Base-by-base conservation (phyloP, 1,140 invertebrate genomes). In the Manduca sexta region DNA sequence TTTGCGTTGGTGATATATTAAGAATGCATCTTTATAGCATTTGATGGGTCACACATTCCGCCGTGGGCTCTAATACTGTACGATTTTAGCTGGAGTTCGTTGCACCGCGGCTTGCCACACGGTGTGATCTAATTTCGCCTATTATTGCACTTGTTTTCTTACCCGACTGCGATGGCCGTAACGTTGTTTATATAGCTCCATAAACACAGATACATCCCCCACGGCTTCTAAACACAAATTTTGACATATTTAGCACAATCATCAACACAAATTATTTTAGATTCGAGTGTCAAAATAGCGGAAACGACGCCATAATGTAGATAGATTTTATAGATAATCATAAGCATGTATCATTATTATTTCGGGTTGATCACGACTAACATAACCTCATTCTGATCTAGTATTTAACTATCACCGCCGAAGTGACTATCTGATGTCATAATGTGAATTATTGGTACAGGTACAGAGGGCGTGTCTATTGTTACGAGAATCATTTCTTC, bases 401-500 rank as follows among this genome's bases (percentile, higher is more conserved):
- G 34, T 12, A 4, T 12, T 8, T 35, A 12, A 14, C 34, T n/a
- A 6, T 11, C 2, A 14, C 6, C n/a, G n/a, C 14, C 34, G 14
- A 35, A 35, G 12, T 13, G 30, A 2, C n/a, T 30, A 42, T 42
- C 21, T 6, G 26, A 43, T 43, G 33, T 37, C 45, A 38, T 46
- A 46, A 41, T 48, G 26, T 45, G 17, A 15, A 65, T 80, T 82
- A 45, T 85, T 85, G 64, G 72, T 79, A 68, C 82, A 85, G 79
- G 82, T 85, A 85, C 82, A 83, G 78, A 71, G 79, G 79, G 60
- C 79, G 82, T 57, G 79, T 82, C n/a, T 85, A 85, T 85, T 71
- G 69, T 74, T 85, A 85, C 82, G 79, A 85, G 69, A 85, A 83
- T 68, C 82, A 85, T 83, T 85, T 85, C 78, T 85, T 83, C 82